These are phyloP conservation scores for Anguilla obscura DNA, from an alignment of 2,797 vertebrate species.

Conservation along the genomic window DNA sequence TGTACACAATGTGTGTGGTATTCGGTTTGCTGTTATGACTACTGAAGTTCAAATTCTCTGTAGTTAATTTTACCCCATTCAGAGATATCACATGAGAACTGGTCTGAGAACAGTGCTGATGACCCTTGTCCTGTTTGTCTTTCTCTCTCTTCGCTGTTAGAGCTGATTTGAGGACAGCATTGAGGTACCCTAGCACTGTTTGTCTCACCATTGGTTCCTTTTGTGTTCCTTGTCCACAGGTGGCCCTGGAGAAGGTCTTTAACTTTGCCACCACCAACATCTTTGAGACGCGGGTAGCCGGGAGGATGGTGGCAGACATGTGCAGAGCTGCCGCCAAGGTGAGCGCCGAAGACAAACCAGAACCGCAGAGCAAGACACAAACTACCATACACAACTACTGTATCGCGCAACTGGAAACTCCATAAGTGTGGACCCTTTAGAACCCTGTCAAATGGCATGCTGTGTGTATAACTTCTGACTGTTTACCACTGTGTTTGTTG, in stretches of 20 bases:
- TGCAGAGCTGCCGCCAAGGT: constrained; percentile 94
- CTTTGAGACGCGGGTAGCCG: constrained; percentile 95
- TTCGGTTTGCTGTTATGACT: not conserved
- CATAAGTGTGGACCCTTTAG: not conserved
- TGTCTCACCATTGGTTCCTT: not conserved
- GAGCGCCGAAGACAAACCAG: constrained; percentile 37
- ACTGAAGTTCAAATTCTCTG: not conserved
- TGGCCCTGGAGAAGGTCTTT: constrained; percentile 93
- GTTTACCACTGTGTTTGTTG: too few species aligned
- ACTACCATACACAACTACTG: not conserved
- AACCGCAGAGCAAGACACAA: not conserved
- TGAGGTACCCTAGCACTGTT: not conserved
- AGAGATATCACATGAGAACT: not conserved
- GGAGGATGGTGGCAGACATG: constrained; percentile 96
- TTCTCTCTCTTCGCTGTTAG: not conserved
- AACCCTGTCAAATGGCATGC: not conserved
- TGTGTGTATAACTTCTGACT: too few species aligned
- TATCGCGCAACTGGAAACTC: not conserved
- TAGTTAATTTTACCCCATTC: not conserved
- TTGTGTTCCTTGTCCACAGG: constrained; percentile 63
- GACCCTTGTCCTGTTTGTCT: not conserved
- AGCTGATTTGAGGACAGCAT: not conserved
- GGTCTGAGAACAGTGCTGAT: not conserved
- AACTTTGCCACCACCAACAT: constrained; percentile 95
- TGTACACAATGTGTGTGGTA: not conserved